Conservation (phyloP, 2,888 invertebrate species). For the Gymnoscelis rufifasciata region DNA sequence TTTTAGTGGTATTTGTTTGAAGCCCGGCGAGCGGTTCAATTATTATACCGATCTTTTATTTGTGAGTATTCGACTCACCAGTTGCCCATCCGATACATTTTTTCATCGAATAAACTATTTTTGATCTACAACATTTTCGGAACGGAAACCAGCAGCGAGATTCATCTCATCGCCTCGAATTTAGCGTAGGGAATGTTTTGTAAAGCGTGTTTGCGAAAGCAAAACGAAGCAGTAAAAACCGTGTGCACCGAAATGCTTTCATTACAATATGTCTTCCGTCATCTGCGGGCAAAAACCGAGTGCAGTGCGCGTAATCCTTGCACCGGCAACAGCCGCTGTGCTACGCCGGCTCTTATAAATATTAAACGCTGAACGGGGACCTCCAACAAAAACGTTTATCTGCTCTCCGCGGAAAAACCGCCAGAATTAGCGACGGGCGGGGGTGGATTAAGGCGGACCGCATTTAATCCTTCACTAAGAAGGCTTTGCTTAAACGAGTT, state of each 20-base stretch:
- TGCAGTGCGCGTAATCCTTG: slow-evolving; percentile 64
- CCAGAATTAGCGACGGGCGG: slow-evolving; percentile 74
- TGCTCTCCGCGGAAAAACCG: slow-evolving; percentile 75
- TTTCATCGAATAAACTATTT: slow-evolving; percentile 46
- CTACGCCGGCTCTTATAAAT: slow-evolving; percentile 71
- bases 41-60: slow-evolving; percentile 54
- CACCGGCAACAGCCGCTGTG: slow-evolving; percentile 59
- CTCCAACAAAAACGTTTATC: slow-evolving; percentile 76
- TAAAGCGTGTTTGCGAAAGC: slow-evolving; percentile 17
- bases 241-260: slow-evolving; percentile 42
- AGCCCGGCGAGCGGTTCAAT: slow-evolving; percentile 33
- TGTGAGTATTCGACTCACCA: slow-evolving; percentile 52
- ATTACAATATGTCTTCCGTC: slow-evolving; percentile 52
- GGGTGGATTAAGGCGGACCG: slow-evolving; percentile 76
- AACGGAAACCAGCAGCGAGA: slow-evolving; percentile 5
- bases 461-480: slow-evolving; percentile 79
- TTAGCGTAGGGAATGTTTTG: slow-evolving; percentile 15
- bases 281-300: slow-evolving; percentile 53
- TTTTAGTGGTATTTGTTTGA: slow-evolving; percentile 46
- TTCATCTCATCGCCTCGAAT: slow-evolving; percentile 6
- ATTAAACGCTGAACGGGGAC: slow-evolving; percentile 64
- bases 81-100: slow-evolving; percentile 42
- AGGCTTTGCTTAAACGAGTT: slow-evolving; percentile 80
- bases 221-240: slow-evolving; percentile 31
- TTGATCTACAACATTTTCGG: slow-evolving; percentile 26